Conservation (phyloP, 2,797 vertebrate genomes). For the Micrastur ruficollis region DNA sequence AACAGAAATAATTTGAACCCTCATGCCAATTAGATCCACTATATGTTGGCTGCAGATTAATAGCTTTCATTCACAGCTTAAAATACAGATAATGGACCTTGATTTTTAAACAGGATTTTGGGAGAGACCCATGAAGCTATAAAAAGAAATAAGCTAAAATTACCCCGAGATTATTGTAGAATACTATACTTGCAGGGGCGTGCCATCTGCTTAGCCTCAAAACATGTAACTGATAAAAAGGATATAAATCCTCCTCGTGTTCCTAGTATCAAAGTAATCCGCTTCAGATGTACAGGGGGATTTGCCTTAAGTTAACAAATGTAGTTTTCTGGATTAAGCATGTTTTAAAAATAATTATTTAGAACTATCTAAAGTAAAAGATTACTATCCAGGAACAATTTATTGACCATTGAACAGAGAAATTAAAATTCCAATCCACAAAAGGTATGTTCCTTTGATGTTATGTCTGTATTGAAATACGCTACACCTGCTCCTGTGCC, state of each 20-base stretch:
- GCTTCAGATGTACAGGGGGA: not conserved
- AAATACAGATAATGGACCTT: not conserved
- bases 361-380: not conserved
- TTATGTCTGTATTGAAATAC: not conserved
- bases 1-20: not conserved
- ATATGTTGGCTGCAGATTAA: not conserved
- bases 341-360: not conserved
- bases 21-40: not conserved
- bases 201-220: not conserved
- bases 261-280: not conserved
- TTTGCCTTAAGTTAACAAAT: not conserved
- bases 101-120: not conserved
- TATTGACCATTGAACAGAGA: not conserved
- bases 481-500: not conserved
- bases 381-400: not conserved
- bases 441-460: not conserved
- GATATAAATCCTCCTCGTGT: not conserved
- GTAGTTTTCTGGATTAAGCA: not conserved
- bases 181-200: not conserved
- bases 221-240: not conserved
- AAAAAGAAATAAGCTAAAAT: not conserved
- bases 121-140: not conserved
- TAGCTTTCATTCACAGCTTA: not conserved
- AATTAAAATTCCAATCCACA: not conserved
- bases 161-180: not conserved